Conservation (phyloP, 1,140 invertebrate genomes). For the Oryctes rhinoceros region DNA sequence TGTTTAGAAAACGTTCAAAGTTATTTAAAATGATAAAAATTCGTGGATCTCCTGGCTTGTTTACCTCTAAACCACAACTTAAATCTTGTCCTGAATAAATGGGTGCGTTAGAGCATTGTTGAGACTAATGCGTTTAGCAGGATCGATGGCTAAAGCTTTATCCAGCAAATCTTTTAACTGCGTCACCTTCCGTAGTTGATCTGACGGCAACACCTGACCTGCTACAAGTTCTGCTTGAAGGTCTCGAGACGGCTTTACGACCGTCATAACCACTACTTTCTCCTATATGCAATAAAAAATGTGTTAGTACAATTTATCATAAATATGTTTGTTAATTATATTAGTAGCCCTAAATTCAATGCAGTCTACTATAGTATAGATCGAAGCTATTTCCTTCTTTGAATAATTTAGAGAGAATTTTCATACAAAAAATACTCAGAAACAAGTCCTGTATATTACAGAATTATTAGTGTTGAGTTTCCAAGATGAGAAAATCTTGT, state of each 20-base stretch:
- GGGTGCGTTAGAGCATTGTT: conserved; percentile 95
- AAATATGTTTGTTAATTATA: no score
- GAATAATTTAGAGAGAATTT: no score
- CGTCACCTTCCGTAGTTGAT: conserved; percentile 88
- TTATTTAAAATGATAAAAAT: conserved; percentile 37
- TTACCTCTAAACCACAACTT: conserved; percentile 56
- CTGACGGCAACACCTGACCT: conserved; percentile 86
- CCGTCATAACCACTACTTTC: conserved; percentile 93
- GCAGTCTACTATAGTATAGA: no score
- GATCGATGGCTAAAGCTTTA: conserved; percentile 91
- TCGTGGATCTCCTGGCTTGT: conserved; percentile 43
- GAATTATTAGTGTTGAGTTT: no score
- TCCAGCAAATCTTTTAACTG: conserved; percentile 96
- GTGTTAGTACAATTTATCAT: no score
- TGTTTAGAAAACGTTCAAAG: not conserved
- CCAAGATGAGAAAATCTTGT: no score
- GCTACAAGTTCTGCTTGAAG: conserved; percentile 88
- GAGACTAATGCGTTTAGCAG: conserved; percentile 89
- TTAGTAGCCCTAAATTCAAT: no score
- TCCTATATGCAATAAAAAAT: conserved; percentile 73
- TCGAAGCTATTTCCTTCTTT: no score
- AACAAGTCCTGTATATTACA: no score
- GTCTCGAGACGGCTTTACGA: conserved; percentile 87
- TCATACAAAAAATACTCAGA: no score
- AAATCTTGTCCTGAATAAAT: conserved; percentile 95